Evolutionary conservation across 2,113 vertebrate species (phyloP).

Genomic region (Eudyptes chrysolophus): DNA sequence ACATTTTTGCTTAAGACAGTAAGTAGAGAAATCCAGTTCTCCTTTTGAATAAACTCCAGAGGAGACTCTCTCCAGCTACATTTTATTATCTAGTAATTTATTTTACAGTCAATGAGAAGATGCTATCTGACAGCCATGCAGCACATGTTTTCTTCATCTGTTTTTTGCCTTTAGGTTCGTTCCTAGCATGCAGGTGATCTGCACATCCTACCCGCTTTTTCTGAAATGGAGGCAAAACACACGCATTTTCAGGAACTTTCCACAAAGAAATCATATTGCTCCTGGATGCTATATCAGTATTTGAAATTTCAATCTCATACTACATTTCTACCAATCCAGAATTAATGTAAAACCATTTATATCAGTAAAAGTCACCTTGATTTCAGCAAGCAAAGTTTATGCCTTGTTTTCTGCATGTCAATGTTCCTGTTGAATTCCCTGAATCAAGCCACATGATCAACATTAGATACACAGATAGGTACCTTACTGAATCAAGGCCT

Average conservation of each 20-base stretch:
- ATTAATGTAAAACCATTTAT: neutral
- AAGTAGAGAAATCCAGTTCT: neutral
- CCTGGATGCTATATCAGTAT: neutral
- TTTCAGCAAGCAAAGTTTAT: neutral
- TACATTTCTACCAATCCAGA: neutral
- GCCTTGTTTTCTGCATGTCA: neutral
- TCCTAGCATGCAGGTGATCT: neutral
- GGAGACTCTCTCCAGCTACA: neutral
- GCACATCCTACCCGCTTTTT: neutral
- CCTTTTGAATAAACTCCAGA: conserved; percentile 12
- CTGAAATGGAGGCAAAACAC: neutral
- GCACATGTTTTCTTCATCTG: neutral
- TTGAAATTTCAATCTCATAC: neutral
- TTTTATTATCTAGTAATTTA: neutral
- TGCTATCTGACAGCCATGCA: neutral
- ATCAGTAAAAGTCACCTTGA: neutral
- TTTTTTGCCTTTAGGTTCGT: neutral
- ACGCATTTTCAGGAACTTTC: neutral
- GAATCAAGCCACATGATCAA: neutral
- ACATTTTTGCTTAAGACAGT: conserved; percentile 2
- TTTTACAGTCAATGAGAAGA: neutral
- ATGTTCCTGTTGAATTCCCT: neutral
- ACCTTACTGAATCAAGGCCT: neutral
- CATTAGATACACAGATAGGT: neutral
- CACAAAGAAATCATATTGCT: neutral